Evolutionary conservation across 2,113 vertebrate species (phyloP), one percentile per base, ranked within the genome.

Genomic region (Cyprinodon tularosa): DNA sequence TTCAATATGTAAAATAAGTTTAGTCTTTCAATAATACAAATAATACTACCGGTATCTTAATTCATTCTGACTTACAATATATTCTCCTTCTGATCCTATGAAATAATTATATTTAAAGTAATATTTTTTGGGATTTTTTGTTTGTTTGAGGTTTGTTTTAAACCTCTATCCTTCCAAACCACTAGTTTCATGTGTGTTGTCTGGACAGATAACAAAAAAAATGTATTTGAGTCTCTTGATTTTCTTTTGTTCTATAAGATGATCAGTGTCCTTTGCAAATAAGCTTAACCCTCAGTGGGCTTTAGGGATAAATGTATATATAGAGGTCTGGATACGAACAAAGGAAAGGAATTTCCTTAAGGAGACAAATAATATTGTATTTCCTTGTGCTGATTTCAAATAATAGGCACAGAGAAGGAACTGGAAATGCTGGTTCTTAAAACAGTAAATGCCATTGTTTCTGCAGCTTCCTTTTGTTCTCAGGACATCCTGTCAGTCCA

Each of bases 381-480:
- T 92, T 93, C 88, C 90, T 87, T 66, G 77, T 20, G 50, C 62
- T 63, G 45, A 86, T 83, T 84, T 77, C 57, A 88, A 91, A 90
- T 90, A 89, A 89, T 87, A 81, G 82, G 74, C 68, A 70, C 82
- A 69, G 62, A 87, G 83, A 66, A 89, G 80, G 90, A 92, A 90
- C 85, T 90, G 91, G 92, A 91, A 92, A 92, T 82, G 88, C 72
- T 85, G 86, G 65, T 88, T 89, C 84, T 81, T 82, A 90, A n/a
- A 92, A 92, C 83, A 92, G 86, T 88, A 80, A 86, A 88, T 88
- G 68, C 88, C 84, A 92, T 93, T 93, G 92, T 93, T 93, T 79
- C 73, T 79, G 78, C 4, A 17, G 84, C 83, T 90, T 93, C 90
- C 92, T 90, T 88, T 88, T 83, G 84, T 65, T 93, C 86, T 90